Evolutionary conservation across 1,140 invertebrate species (phyloP).

Genomic region (Polypedilum pembai): DNA sequence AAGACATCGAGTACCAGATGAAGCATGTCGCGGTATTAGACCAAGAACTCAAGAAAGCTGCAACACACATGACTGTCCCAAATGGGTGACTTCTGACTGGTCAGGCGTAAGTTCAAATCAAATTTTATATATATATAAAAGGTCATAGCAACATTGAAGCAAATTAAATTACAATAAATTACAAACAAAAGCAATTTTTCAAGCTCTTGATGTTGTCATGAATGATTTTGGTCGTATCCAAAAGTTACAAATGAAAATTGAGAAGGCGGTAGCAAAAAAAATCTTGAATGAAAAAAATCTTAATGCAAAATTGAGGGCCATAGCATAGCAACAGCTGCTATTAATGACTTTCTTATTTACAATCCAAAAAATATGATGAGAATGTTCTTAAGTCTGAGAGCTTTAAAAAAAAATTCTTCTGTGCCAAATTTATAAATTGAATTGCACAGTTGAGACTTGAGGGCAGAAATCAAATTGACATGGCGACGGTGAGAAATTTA

Average conservation of each 20-base stretch:
- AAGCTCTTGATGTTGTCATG: neutral
- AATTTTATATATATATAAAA: no score
- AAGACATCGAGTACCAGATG: constrained; percentile 56
- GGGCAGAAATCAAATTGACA: no score
- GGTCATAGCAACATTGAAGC: no score
- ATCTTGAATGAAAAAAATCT: neutral
- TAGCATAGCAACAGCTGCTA: constrained; percentile 4
- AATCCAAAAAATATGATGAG: neutral
- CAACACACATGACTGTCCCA: constrained; percentile 72
- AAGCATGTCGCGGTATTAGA: constrained; percentile 61
- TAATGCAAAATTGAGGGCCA: neutral
- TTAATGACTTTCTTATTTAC: constrained; percentile 7
- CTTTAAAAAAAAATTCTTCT: no score
- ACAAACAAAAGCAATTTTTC: neutral
- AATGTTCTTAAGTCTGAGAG: no score
- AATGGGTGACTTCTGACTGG: constrained; percentile 77
- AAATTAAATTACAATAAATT: no score
- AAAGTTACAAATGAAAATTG: neutral
- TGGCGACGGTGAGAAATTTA: no score
- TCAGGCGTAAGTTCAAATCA: constrained; percentile 61
- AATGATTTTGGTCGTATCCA: neutral
- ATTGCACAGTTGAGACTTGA: no score
- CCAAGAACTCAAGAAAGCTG: constrained; percentile 72
- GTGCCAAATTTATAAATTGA: no score
- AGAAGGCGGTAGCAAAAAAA: neutral